Conservation (phyloP, 2,113 vertebrate species). For the Fregata magnificens region DNA sequence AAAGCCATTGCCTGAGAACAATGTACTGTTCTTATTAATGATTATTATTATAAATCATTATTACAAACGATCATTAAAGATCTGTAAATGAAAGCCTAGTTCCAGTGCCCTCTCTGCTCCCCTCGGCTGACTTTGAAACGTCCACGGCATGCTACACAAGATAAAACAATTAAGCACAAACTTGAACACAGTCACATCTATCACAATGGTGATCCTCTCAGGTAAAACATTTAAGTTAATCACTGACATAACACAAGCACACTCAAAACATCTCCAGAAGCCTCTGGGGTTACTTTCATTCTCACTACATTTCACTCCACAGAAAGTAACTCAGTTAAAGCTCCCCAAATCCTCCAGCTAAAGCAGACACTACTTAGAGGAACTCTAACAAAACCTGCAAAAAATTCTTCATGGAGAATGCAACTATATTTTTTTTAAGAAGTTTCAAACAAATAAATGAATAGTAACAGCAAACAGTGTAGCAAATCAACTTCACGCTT, state of each 20-base stretch:
- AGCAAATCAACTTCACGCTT: background rate
- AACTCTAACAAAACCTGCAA: background rate
- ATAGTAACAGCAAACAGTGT: background rate
- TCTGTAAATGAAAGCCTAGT: background rate
- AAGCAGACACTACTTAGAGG: background rate
- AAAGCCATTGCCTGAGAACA: background rate
- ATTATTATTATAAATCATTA: background rate
- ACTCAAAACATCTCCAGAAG: background rate
- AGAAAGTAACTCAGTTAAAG: background rate
- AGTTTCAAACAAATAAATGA: background rate
- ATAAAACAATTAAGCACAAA: background rate
- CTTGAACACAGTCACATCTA: background rate
- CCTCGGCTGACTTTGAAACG: background rate
- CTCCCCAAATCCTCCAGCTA: background rate
- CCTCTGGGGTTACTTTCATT: background rate
- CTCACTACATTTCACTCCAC: background rate
- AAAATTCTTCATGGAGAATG: background rate
- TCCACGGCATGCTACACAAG: background rate
- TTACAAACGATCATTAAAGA: background rate
- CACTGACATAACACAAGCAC: background rate
- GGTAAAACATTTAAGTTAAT: background rate
- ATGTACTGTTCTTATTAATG: background rate
- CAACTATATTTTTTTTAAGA: background rate
- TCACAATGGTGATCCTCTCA: background rate
- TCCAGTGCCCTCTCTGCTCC: background rate